phyloP scores from a whole-genome alignment of 2,888 invertebrate genomes.

The Eristalinus sepulchralis region DNA sequence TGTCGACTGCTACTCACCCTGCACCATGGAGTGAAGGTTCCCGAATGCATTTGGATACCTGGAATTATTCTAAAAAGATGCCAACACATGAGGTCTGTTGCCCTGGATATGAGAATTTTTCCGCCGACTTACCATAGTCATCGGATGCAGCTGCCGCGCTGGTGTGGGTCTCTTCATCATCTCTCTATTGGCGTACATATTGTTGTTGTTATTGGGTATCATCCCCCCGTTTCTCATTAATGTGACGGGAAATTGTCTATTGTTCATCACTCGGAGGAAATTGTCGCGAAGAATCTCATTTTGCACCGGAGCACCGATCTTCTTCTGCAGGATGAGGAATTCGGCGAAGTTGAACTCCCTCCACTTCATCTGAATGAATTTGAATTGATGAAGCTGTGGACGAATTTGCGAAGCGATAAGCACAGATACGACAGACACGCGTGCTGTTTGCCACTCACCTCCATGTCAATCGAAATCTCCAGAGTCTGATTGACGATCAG shows the following conservation, averaged over 20 bases:
- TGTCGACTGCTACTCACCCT: slow-evolving; percentile 60
- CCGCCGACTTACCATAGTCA: slow-evolving; percentile 31
- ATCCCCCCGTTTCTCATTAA: slow-evolving; percentile 27
- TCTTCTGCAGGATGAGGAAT: slow-evolving; percentile 78
- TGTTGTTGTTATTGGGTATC: slow-evolving; percentile 61
- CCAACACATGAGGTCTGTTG: background rate
- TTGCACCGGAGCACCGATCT: slow-evolving; percentile 77
- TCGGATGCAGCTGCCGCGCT: slow-evolving; percentile 38
- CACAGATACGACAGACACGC: background rate
- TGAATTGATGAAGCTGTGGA: slow-evolving; percentile 75
- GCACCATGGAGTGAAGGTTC: slow-evolving; percentile 72
- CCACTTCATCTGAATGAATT: slow-evolving; percentile 79
- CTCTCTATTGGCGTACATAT: slow-evolving; percentile 62
- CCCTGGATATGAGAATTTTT: no score
- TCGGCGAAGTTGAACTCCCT: slow-evolving; percentile 78
- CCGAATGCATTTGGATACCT: slow-evolving; percentile 73
- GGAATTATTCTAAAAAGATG: slow-evolving; percentile 24
- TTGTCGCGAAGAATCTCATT: slow-evolving; percentile 77
- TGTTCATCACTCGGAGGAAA: slow-evolving; percentile 76
- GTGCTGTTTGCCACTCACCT: slow-evolving; percentile 72
- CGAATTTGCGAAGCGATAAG: background rate
- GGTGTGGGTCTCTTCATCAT: slow-evolving; percentile 27
- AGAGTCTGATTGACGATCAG: slow-evolving; percentile 76
- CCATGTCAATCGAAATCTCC: slow-evolving; percentile 75
- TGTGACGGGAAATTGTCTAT: slow-evolving; percentile 68